These are phyloP conservation scores for Serinus canaria DNA, from an alignment of 2,113 vertebrate species.

Conservation along the genomic window DNA sequence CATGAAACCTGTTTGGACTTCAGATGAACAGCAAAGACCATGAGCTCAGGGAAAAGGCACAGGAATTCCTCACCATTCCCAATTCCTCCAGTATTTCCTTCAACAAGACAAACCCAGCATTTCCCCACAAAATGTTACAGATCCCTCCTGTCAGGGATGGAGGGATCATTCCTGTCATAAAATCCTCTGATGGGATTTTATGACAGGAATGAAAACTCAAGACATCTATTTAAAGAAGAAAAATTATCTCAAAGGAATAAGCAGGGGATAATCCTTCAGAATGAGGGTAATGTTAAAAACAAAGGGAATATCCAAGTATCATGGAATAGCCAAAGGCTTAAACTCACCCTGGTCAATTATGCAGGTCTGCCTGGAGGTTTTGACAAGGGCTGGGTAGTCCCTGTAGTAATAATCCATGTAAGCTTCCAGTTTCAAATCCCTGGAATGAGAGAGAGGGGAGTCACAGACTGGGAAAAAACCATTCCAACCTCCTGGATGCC, in stretches of 20 bases:
- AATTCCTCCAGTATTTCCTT: neutral
- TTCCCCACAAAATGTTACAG: neutral
- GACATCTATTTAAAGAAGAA: neutral
- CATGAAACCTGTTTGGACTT: constrained; percentile 89
- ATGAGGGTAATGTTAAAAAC: neutral
- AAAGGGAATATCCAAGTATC: neutral
- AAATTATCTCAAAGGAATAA: neutral
- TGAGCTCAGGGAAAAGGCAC: neutral
- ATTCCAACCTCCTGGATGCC: neutral
- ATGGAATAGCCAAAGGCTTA: neutral
- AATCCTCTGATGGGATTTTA: neutral
- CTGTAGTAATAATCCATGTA: constrained; percentile 95
- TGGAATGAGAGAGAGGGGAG: constrained; percentile 60
- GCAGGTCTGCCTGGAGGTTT: constrained; percentile 82
- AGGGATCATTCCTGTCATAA: too few relatives aligned
- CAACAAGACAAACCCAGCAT: neutral
- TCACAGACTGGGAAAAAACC: neutral
- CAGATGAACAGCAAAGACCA: neutral
- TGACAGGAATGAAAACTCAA: neutral
- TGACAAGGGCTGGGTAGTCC: constrained; percentile 90
- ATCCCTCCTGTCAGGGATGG: neutral
- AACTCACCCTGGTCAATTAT: constrained; percentile 86
- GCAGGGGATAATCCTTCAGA: neutral
- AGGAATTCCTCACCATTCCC: neutral
- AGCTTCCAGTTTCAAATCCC: constrained; percentile 88